Base-by-base conservation (phyloP, 2,888 invertebrate species). In the Hemicrepidius hirtus region DNA sequence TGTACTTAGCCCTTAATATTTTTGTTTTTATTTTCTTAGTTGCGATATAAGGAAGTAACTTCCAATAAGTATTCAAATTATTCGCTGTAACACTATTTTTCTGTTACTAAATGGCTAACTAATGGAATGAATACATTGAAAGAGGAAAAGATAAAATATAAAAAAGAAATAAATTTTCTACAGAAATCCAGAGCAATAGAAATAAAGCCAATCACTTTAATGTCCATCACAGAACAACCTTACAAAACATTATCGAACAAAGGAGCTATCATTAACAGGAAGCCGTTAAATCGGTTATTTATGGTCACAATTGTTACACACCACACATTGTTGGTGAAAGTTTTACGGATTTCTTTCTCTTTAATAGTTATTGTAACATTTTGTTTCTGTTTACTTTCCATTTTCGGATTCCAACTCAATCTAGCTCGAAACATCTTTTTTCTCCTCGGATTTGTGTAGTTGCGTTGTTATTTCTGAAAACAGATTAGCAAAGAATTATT, bases 261-360 rank as follows among this genome's bases (percentile, higher is more conserved):
- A 57, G 20, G 37, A 37, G 37, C 57, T 18, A 37, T 57, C 57
- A 57, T 57, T 57, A 57, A 20, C 37, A 57, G 57, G 57, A 57
- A 57, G 57, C 20, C 35, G 57, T 37, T 57, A 57, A 57, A 57
- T 57, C 57, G 21, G 57, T 37, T 57, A 57, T 57, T 37, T 57
- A 57, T 57, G 37, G 18, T 12, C 16, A 20, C 18, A 20, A 57
- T 57, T 37, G 57, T 57, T 37, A 57, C 37, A 57, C 3, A 57
- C 13, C 57, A 20, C 37, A 57, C 37, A 57, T 57, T 37, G 57
- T 57, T 37, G 37, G 18, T 1, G 57, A 37, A 57, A 37, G 13
- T 24, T 24, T 28, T 1, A 3, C 2, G 50, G 28, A 28, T 28
- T 28, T 20, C 35, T 57, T 57, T 57, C 37, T 20, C 1, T 12